These are phyloP conservation scores for Dioctria rufipes DNA, from an alignment of 2,888 invertebrate genomes.

Conservation along the genomic window DNA sequence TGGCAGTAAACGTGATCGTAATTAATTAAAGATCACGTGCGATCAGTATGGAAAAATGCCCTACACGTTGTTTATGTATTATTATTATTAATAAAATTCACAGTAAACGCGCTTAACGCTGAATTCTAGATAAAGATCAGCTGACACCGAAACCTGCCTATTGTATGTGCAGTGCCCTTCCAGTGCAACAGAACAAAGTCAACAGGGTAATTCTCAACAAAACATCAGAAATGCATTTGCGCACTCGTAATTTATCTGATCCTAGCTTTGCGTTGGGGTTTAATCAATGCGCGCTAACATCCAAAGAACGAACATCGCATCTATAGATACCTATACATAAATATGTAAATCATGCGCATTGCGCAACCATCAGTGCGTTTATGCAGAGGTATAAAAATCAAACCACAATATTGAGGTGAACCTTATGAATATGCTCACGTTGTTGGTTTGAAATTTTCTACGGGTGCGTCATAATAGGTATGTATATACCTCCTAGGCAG, in stretches of 20 bases:
- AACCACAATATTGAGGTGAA: constrained; percentile 24
- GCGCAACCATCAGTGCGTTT: constrained; percentile 35
- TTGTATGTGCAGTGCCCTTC: too few species aligned
- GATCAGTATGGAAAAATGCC: constrained; percentile 6
- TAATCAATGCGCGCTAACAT: constrained; percentile 38
- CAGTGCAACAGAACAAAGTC: constrained; percentile 19
- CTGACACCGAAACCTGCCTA: constrained; percentile 14
- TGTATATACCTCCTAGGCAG: too few species aligned
- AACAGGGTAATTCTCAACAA: constrained; percentile 28
- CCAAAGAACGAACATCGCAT: not conserved
- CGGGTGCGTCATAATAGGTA: constrained; percentile 33
- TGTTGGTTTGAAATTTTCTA: constrained; percentile 24
- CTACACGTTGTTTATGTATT: constrained; percentile 4
- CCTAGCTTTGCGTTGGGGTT: constrained; percentile 34
- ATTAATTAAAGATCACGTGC: constrained; percentile 22
- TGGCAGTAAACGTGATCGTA: constrained; percentile 9
- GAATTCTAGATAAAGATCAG: constrained; percentile 30
- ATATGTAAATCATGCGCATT: too few species aligned
- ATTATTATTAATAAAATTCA: constrained; percentile 17
- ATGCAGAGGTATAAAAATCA: not conserved
- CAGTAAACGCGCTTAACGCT: constrained; percentile 19
- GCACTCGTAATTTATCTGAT: constrained; percentile 29
- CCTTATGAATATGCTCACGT: constrained; percentile 45
- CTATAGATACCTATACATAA: too few species aligned
- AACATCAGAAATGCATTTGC: constrained; percentile 45